Evolutionary conservation across 2,113 vertebrate species (phyloP), one percentile per base, ranked within the genome.

Genomic region (Pampusana beccarii): DNA sequence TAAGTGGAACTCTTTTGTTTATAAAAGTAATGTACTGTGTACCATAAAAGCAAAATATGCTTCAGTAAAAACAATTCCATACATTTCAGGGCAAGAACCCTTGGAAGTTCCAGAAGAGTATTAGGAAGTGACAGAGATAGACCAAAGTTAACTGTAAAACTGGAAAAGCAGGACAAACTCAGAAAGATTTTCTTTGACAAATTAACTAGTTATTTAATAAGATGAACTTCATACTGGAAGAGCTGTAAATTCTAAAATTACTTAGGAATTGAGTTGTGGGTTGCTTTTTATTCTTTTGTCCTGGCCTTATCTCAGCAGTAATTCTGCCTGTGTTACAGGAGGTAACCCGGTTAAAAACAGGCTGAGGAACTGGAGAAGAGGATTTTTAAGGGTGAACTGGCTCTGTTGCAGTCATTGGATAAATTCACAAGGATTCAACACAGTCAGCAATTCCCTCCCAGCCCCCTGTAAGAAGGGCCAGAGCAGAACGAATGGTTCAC

Each of bases 1-100:
- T 81, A 92, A 80, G 34, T 87, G 36, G 26, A 96, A 80, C 50
- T 24, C 58, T 25, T 96, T 94, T 96, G 69, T 96, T 96, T 94
- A 90, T 71, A 73, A 66, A 94, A 85, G 50, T 75, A 87, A 92
- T 56, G 75, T 86, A 79, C 42, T 86, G 64, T 36, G 61, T 75
- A 26, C 44, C 69, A 65, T 69, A 84, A 94, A 92, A 86, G 24
- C 44, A 93, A 93, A 88, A 17, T 78, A 77, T 56, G 24, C 64
- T 88, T 80, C 72, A 80, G 17, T 25, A 71, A 90, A 86, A 94
- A 58, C 28, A 83, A 80, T 71, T 34, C 36, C 61, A 26, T 72
- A 89, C 61, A 91, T 87, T 81, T 84, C 70, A 80, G 62, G 71
- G 54, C 38, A 71, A 72, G 62, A 85, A 51, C 26, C 33, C 24